These are phyloP conservation scores for Oligia strigilis DNA, from an alignment of 2,888 invertebrate species.

Conservation along the genomic window DNA sequence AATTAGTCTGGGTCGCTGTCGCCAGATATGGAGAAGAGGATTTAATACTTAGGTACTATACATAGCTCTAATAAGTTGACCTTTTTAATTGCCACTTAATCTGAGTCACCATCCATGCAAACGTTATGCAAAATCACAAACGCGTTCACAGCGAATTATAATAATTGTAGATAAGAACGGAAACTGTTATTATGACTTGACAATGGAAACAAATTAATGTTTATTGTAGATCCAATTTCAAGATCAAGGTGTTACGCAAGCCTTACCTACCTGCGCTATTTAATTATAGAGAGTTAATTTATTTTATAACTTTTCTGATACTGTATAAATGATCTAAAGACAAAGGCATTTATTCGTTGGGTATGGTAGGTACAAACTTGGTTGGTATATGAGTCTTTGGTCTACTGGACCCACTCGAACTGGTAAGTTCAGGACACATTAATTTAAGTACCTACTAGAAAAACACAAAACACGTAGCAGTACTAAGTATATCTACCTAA, in stretches of 20 bases:
- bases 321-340: too few species aligned
- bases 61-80: neutral
- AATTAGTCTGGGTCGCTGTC: neutral
- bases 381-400: too few species aligned
- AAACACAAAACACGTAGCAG: neutral
- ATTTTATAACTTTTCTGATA: conserved; percentile 26
- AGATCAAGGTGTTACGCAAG: conserved; percentile 38
- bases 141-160: conserved; percentile 39
- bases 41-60: neutral
- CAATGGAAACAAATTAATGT: conserved; percentile 44
- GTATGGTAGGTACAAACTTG: too few species aligned
- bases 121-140: conserved; percentile 26
- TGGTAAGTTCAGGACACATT: too few species aligned
- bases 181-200: conserved; percentile 21
- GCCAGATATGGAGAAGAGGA: neutral
- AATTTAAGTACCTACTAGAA: too few species aligned
- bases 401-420: too few species aligned
- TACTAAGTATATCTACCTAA: neutral
- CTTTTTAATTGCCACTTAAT: neutral
- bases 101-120: conserved; percentile 11
- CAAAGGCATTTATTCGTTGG: too few species aligned
- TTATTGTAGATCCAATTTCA: conserved; percentile 30
- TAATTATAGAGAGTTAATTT: neutral
- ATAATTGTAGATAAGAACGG: conserved; percentile 41
- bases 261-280: neutral